A percentile compares a stretch with the other conserved stretches of the same genome.
These are phyloP conservation scores for Sinocyclocheilus rhinocerous DNA, from an alignment of 2,113 vertebrate genomes.

Conservation along the genomic window DNA sequence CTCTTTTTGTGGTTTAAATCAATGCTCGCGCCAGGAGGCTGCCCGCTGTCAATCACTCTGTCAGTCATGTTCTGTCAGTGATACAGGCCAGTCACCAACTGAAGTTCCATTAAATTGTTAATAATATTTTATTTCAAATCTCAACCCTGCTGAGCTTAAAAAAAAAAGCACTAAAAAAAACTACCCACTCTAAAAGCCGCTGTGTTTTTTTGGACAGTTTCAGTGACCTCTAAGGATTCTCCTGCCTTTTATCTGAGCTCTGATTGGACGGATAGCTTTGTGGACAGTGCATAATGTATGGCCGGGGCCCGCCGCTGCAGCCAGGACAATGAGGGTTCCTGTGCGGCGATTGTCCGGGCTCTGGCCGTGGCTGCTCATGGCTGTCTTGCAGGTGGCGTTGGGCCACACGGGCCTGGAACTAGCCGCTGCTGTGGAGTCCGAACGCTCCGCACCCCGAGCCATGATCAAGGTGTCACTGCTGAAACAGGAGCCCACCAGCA, in stretches of 20 bases:
- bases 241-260: neutral
- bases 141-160: neutral
- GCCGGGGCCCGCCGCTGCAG: slow-evolving; percentile 84
- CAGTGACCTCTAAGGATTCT: neutral
- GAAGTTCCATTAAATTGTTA: neutral
- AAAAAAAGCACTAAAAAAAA: neutral
- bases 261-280: slow-evolving; percentile 36
- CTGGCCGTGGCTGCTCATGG: slow-evolving; percentile 97
- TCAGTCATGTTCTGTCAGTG: slow-evolving; percentile 53
- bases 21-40: slow-evolving; percentile 50
- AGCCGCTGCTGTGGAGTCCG: slow-evolving; percentile 80
- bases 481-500: slow-evolving; percentile 83
- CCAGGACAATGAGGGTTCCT: slow-evolving; percentile 95
- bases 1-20: slow-evolving; percentile 37
- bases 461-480: slow-evolving; percentile 89
- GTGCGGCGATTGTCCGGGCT: slow-evolving; percentile 91
- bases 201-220: neutral
- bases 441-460: slow-evolving; percentile 83
- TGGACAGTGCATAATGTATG: slow-evolving; percentile 83
- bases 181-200: neutral
- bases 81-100: slow-evolving; percentile 67
- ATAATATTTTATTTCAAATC: neutral
- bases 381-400: slow-evolving; percentile 87
- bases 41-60: slow-evolving; percentile 47
- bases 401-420: slow-evolving; percentile 82